A percentile compares a stretch with the other conserved stretches of the same genome.
These are phyloP conservation scores for Festucalex cinctus DNA, from an alignment of 2,113 vertebrate genomes.

Conservation along the genomic window DNA sequence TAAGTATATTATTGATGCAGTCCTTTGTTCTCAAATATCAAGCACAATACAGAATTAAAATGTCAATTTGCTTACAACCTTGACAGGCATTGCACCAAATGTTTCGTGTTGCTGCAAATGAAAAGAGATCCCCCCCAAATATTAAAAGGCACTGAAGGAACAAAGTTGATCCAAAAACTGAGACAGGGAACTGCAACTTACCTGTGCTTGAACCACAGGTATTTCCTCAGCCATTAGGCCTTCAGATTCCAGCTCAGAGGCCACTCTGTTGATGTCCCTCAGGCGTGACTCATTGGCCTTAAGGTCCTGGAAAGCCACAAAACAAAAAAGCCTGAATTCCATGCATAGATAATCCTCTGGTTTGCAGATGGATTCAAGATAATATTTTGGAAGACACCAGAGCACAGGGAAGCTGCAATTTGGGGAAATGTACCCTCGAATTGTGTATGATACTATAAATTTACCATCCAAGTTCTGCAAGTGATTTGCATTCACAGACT, in stretches of 20 bases:
- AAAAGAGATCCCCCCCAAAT: neutral
- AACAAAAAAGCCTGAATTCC: neutral
- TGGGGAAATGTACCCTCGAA: too few species aligned
- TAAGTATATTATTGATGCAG: neutral
- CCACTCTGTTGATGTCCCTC: constrained; percentile 97
- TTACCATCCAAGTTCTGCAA: too few species aligned
- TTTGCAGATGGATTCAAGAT: too few species aligned
- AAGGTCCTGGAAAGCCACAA: constrained; percentile 77
- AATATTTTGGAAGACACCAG: too few species aligned
- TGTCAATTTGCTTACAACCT: constrained; percentile 58
- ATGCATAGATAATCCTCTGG: too few species aligned
- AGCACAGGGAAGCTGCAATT: too few species aligned
- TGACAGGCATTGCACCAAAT: constrained; percentile 73
- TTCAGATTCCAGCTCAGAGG: constrained; percentile 92
- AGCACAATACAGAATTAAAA: neutral
- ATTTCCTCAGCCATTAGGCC: constrained; percentile 95
- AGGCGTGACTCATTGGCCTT: constrained; percentile 97
- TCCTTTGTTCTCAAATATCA: neutral
- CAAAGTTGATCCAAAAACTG: neutral
- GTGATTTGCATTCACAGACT: too few species aligned
- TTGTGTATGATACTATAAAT: too few species aligned
- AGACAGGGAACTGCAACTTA: constrained; percentile 23
- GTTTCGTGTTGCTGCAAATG: constrained; percentile 75
- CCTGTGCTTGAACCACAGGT: constrained; percentile 88
- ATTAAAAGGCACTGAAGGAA: neutral